These are phyloP conservation scores for Drosophila diplacantha DNA, from an alignment of 2,888 invertebrate species.

Conservation along the genomic window DNA sequence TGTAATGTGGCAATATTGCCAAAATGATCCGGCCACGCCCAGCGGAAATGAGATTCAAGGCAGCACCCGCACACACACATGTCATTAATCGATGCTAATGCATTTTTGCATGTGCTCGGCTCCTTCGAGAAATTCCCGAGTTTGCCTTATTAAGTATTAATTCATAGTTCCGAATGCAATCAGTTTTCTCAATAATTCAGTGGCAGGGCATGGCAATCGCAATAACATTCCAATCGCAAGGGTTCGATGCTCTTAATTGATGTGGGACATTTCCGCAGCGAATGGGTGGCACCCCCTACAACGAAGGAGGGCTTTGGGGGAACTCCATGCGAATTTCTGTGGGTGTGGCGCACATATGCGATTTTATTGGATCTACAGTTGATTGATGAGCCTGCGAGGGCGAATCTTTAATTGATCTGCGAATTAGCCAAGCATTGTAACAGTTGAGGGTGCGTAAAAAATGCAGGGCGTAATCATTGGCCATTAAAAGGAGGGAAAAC, in stretches of 20 bases:
- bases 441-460: conserved; percentile 27
- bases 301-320: conserved; percentile 13
- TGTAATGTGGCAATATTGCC: conserved; percentile 56
- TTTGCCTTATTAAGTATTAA: conserved; percentile 37
- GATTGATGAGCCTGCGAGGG: conserved; percentile 42
- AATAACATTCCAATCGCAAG: conserved; percentile 29
- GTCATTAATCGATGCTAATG: conserved; percentile 56
- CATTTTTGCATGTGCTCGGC: conserved; percentile 61
- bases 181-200: conserved; percentile 62
- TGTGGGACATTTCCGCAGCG: conserved; percentile 25
- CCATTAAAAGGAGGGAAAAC: conserved; percentile 34
- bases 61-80: conserved; percentile 25
- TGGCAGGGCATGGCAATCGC: conserved; percentile 10
- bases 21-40: conserved; percentile 41
- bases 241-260: conserved; percentile 41
- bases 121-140: conserved; percentile 3
- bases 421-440: conserved; percentile 20
- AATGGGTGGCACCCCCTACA: too few species aligned
- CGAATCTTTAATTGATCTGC: conserved; percentile 35
- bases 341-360: conserved; percentile 41
- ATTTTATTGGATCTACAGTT: conserved; percentile 45
- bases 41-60: conserved; percentile 23
- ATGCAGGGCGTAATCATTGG: conserved; percentile 29
- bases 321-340: conserved; percentile 27
- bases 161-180: conserved; percentile 56